Percentiles rank a stretch among this genome's conserved stretches.
Evolutionary conservation across 2,888 invertebrate species (phyloP).

Genomic region (Campaea margaritaria): DNA sequence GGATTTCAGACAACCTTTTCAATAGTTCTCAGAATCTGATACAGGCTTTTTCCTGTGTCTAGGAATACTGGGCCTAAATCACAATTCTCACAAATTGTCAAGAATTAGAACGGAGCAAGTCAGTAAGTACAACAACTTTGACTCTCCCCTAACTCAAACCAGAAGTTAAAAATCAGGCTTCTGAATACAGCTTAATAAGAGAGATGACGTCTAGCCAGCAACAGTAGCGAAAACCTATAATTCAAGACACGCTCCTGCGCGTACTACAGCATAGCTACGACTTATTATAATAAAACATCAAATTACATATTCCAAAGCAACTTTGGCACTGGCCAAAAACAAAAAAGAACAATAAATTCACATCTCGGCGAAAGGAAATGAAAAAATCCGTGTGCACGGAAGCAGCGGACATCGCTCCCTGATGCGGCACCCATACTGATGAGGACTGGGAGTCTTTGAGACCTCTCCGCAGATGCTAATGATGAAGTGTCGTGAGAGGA

Average conservation of each 20-base stretch:
- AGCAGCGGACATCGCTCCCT: slow-evolving; percentile 71
- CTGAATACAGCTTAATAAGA: too few species aligned
- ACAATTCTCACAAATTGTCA: too few species aligned
- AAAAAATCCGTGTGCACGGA: slow-evolving; percentile 68
- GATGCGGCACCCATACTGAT: slow-evolving; percentile 67
- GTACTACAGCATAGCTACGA: slow-evolving; percentile 1
- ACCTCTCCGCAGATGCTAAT: slow-evolving; percentile 59
- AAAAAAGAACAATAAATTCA: slow-evolving; percentile 38
- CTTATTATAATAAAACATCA: slow-evolving; percentile 5
- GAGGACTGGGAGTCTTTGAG: slow-evolving; percentile 31
- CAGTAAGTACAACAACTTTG: too few species aligned
- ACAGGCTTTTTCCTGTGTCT: too few species aligned
- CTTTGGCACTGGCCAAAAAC: slow-evolving; percentile 35
- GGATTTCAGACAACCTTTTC: too few species aligned
- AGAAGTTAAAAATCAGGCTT: too few species aligned
- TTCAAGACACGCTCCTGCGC: background rate
- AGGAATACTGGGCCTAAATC: too few species aligned
- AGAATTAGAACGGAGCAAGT: too few species aligned
- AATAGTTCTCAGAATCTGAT: too few species aligned
- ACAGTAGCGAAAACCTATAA: slow-evolving; percentile 5
- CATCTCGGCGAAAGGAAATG: slow-evolving; percentile 64
- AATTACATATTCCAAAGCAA: slow-evolving; percentile 21
- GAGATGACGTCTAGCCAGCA: too few species aligned
- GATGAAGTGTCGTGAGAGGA: slow-evolving; percentile 54
- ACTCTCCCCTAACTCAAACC: too few species aligned